Percentiles rank a stretch among this genome's conserved stretches.
Conservation (phyloP, 2,888 invertebrate genomes). For the Plagodis dolabraria region DNA sequence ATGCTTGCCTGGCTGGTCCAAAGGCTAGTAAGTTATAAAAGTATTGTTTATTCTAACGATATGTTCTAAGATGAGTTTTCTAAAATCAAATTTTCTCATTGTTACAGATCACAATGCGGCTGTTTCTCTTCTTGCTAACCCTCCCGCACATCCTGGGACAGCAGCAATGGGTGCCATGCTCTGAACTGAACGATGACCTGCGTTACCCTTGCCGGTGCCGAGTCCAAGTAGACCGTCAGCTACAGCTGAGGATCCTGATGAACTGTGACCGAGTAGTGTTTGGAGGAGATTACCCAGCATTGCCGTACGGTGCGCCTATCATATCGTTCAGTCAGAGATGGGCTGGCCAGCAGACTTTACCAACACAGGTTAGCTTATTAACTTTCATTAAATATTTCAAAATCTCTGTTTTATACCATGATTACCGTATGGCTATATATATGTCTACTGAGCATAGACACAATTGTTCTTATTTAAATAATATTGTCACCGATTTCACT, state of each 20-base stretch:
- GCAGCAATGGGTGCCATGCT: slow-evolving; percentile 89
- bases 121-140: slow-evolving; percentile 61
- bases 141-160: slow-evolving; percentile 59
- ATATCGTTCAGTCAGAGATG: slow-evolving; percentile 91
- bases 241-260: slow-evolving; percentile 86
- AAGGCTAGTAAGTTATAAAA: too few relatives aligned
- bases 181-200: slow-evolving; percentile 90
- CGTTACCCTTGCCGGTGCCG: slow-evolving; percentile 89
- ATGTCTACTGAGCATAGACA: too few relatives aligned
- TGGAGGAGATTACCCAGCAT: slow-evolving; percentile 89
- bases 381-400: too few relatives aligned
- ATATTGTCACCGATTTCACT: too few relatives aligned
- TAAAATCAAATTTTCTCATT: slow-evolving; percentile 26
- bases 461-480: too few relatives aligned
- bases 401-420: too few relatives aligned
- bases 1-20: too few relatives aligned
- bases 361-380: slow-evolving; percentile 85
- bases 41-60: too few relatives aligned
- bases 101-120: slow-evolving; percentile 66
- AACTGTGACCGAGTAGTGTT: slow-evolving; percentile 94
- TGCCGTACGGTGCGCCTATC: slow-evolving; percentile 92
- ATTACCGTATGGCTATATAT: too few relatives aligned
- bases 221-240: slow-evolving; percentile 78
- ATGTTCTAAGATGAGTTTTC: not conserved
- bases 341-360: slow-evolving; percentile 92